These are phyloP conservation scores for Muraenolepis orangiensis DNA, from an alignment of 2,797 vertebrate species.

Conservation along the genomic window DNA sequence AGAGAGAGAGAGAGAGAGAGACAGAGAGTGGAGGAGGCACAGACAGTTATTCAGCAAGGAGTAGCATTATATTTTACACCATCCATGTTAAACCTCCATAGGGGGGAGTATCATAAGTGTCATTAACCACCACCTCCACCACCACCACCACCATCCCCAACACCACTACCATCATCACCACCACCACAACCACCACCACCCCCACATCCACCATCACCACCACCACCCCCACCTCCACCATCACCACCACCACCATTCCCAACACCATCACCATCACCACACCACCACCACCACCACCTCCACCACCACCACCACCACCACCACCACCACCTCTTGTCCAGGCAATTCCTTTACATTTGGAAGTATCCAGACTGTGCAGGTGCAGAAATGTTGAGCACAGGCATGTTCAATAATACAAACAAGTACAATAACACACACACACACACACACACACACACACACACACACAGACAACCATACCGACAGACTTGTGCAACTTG, in stretches of 20 bases:
- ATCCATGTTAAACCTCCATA: not conserved
- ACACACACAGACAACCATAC: not conserved
- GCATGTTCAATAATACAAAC: conserved; percentile 14
- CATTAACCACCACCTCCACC: not conserved
- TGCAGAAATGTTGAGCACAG: not conserved
- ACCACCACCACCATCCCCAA: too few relatives aligned
- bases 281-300: too few relatives aligned
- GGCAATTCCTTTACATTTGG: not conserved
- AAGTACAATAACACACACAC: conserved; percentile 18
- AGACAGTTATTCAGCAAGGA: not conserved
- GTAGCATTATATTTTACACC: not conserved
- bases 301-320: too few relatives aligned
- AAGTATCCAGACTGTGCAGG: not conserved
- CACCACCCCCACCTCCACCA: too few relatives aligned
- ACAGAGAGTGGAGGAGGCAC: not conserved
- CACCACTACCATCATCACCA: too few relatives aligned
- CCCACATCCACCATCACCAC: not conserved
- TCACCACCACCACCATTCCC: too few relatives aligned
- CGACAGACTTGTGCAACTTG: not conserved
- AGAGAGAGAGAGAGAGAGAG: not conserved
- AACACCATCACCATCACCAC: not conserved
- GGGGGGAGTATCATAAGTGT: not conserved
- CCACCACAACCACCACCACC: not conserved
- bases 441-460: not conserved
- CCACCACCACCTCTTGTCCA: not conserved